Percentiles rank a stretch among this genome's conserved stretches.
phyloP scores from a whole-genome alignment of 2,888 invertebrate species.

The Trypoxylon attenuatum region DNA sequence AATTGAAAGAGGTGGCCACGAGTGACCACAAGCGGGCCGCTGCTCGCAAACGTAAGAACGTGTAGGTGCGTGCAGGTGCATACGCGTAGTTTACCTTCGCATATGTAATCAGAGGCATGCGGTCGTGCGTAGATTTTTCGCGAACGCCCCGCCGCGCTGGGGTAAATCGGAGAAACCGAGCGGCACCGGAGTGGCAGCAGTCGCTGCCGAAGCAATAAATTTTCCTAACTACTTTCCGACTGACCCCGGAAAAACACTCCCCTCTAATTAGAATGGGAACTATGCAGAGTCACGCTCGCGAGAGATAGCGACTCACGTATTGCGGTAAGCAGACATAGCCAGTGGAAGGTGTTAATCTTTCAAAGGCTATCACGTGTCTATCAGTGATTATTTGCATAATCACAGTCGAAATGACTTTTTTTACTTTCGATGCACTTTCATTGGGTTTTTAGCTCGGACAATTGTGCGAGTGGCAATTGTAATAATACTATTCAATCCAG shows the following conservation, averaged over 20 bases:
- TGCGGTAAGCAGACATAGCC: not conserved
- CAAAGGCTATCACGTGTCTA: not conserved
- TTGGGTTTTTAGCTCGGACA: too few relatives aligned
- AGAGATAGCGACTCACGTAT: not conserved
- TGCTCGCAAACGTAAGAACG: not conserved
- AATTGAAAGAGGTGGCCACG: constrained; percentile 59
- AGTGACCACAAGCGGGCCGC: constrained; percentile 47
- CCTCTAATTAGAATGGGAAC: constrained; percentile 8
- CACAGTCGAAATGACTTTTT: too few relatives aligned
- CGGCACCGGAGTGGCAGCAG: not conserved
- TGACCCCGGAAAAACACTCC: not conserved
- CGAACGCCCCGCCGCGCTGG: not conserved
- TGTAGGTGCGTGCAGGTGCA: constrained; percentile 41
- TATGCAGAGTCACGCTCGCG: not conserved
- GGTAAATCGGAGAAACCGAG: constrained; percentile 19
- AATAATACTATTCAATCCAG: too few relatives aligned
- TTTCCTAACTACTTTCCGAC: not conserved
- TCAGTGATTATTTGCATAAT: too few relatives aligned
- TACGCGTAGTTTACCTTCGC: constrained; percentile 11
- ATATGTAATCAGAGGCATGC: constrained; percentile 32
- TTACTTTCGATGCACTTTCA: too few relatives aligned
- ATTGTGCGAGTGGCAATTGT: too few relatives aligned
- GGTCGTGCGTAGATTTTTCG: constrained; percentile 25
- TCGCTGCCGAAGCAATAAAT: not conserved
- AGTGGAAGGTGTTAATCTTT: too few relatives aligned